These are phyloP conservation scores for Syngnathus scovelli DNA, from an alignment of 2,113 vertebrate species.

Conservation along the genomic window DNA sequence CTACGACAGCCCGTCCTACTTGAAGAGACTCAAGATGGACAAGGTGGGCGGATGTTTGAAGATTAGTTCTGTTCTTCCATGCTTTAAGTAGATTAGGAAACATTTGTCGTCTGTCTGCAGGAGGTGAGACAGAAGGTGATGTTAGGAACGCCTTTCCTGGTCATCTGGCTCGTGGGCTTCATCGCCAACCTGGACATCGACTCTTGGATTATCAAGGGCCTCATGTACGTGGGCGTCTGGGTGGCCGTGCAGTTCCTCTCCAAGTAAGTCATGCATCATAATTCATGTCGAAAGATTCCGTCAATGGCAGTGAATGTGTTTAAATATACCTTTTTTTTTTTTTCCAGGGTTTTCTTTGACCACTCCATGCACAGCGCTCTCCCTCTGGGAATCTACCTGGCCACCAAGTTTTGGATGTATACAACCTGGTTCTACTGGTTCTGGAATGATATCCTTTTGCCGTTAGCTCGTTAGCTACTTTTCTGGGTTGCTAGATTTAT, in stretches of 20 bases:
- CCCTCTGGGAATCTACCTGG: conserved; percentile 97
- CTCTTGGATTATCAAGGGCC: conserved; percentile 95
- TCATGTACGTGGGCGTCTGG: conserved; percentile 96
- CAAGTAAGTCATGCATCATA: conserved; percentile 77
- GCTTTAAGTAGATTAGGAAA: too few relatives aligned
- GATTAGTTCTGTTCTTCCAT: too few relatives aligned
- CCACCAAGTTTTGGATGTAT: conserved; percentile 99
- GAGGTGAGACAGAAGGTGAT: conserved; percentile 98
- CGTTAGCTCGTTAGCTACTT: not conserved
- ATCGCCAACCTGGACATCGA: conserved; percentile 96
- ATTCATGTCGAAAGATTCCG: not conserved
- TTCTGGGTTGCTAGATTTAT: not conserved
- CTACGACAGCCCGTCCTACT: conserved; percentile 94
- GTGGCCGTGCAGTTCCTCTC: conserved; percentile 94
- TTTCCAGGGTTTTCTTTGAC: conserved; percentile 91
- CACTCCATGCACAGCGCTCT: conserved; percentile 99
- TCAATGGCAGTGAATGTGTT: not conserved
- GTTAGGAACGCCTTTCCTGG: conserved; percentile 97
- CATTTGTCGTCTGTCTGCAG: conserved; percentile 53
- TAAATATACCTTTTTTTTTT: not conserved
- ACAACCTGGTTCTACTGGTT: conserved; percentile 99
- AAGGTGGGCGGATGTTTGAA: conserved; percentile 76
- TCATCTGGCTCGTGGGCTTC: conserved; percentile 98
- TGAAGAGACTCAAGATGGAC: conserved; percentile 94
- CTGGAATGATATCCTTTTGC: conserved; percentile 98